Evolutionary conservation across 1,140 invertebrate genomes (phyloP), one percentile per base, ranked within the genome.

Genomic region (Saxidomus purpurata): DNA sequence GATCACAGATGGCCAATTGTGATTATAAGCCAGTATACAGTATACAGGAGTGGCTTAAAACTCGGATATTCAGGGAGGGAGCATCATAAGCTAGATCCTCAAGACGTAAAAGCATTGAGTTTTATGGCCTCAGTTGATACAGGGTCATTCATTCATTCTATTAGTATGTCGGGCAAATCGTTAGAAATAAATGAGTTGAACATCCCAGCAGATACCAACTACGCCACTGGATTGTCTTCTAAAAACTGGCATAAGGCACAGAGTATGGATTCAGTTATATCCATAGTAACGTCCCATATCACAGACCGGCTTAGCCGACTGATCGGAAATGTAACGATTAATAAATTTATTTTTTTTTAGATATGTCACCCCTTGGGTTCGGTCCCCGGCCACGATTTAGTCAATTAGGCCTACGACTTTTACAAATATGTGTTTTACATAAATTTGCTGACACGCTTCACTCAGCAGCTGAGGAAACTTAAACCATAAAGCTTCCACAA

Each of bases 1-100:
- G 11, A 76, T 36, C 80, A 28, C 31, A 0, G 83, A 31, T 87
- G 89, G 83, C 9, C 22, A 74, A 74, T 11, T 90, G 69, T 40
- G 47, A 71, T 0, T 90, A 87, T 43, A 81, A 63, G 15, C n/a
- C n/a, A n/a, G n/a, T n/a, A n/a, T n/a, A 38, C 59, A 11, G 17
- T 67, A 1, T 81, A 87, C 67, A 79, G 61, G 31, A 40, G 28
- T 63, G 83, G 83, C 1, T 9, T 25, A 19, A 6, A 43, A 25
- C 83, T 74, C 59, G 67, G 67, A 0, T 47, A 85, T 28, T 52
- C 28, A 22, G 19, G 82, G 0, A 22, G 76, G n/a, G 52, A 36
- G 25, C 31, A 59, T 59, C 6, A 43, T 43, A 4, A n/a, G n/a
- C n/a, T 22, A 11, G n/a, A 17, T 19, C 52, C 6, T 6, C 3